Percentiles rank a stretch among this genome's conserved stretches.
Conservation (phyloP, 2,113 vertebrate genomes). For the Passer montanus region DNA sequence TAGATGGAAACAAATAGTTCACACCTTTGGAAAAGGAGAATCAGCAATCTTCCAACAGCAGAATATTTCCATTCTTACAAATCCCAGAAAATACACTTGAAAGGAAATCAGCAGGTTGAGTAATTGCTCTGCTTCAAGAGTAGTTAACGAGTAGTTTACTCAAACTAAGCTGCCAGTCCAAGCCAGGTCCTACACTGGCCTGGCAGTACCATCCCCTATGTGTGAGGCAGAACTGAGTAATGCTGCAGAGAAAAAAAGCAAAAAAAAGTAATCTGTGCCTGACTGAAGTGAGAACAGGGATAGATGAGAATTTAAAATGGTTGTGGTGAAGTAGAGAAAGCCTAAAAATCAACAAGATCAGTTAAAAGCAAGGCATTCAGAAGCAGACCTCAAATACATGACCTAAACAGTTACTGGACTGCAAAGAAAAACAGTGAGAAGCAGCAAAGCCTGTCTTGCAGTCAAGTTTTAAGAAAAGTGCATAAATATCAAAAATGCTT, state of each 20-base stretch:
- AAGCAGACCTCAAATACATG: background rate
- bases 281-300: background rate
- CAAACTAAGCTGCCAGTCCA: background rate
- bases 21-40: background rate
- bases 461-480: background rate
- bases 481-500: background rate
- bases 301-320: background rate
- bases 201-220: background rate
- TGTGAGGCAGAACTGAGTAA: background rate
- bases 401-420: background rate
- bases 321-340: background rate
- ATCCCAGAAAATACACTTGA: background rate
- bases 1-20: background rate
- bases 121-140: background rate
- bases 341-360: background rate
- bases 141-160: background rate
- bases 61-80: background rate
- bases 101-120: background rate
- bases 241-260: background rate
- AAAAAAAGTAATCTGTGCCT: background rate
- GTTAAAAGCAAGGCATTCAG: background rate
- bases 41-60: background rate
- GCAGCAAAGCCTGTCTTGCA: background rate
- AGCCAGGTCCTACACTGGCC: background rate
- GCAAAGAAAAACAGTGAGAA: background rate